Evolutionary conservation across 1,140 invertebrate species (phyloP), one percentile per base, ranked within the genome.

Genomic region (Sycobia sp.): DNA sequence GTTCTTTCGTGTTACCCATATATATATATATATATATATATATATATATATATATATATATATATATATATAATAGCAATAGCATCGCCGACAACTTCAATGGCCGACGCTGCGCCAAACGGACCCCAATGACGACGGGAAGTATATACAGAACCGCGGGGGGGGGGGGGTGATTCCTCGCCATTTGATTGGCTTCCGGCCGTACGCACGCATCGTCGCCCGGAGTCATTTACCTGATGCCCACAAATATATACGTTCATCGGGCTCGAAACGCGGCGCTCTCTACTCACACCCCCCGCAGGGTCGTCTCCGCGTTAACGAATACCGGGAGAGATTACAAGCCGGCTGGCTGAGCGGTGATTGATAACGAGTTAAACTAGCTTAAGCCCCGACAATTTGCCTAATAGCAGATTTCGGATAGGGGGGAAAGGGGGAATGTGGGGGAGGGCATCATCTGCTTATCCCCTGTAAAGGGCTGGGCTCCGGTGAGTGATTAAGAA

Each of bases 321-420:
- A 71, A 69, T 70, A 60, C 68, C 68, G 60, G 39, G 29, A 65
- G 41, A 65, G 71, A 73, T 73, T 73, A 72, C 58, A 50, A 59
- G 67, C 66, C 59, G 56, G 69, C 67, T 65, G 63, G 47, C 29
- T 4, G 51, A 55, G 5, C 54, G 68, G 70, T 76, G 76, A 77
- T 78, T 78, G 73, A 78, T 77, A 75, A 73, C 71, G 60, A 69
- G 71, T 70, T 72, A 71, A 72, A 11, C 67, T 65, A 16, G 39
- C n/a, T 56, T 61, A 66, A 67, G 53, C 68, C 47, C n/a, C 50
- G 60, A 66, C 66, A 67, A 71, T 70, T 67, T 67, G 55, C 56
- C 62, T 72, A 71, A 72, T 68, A 51, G 69, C 66, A 57, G 53
- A 54, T 18, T 46, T 43, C 2, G 50, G 34, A 16, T 16, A 62